Conservation (phyloP, 1,140 invertebrate species). For the Drosophila pallidifrons region DNA sequence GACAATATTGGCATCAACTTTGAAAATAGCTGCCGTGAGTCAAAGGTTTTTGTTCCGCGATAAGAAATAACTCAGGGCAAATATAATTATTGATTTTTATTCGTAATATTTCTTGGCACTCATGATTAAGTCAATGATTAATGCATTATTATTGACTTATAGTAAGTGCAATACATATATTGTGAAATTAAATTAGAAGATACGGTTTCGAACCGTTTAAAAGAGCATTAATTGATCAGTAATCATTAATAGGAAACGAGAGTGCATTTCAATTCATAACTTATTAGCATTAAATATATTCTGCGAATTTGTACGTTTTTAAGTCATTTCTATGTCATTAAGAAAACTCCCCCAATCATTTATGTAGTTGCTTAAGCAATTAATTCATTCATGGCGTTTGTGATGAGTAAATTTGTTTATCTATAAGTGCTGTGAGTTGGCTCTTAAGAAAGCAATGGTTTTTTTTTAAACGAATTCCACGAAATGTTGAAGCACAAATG, state of each 20-base stretch:
- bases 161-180: neutral
- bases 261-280: no score
- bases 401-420: neutral
- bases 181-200: neutral
- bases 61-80: slow-evolving; percentile 35
- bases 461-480: neutral
- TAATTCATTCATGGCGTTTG: neutral
- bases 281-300: no score
- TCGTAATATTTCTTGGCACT: neutral
- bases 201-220: no score
- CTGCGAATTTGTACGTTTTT: no score
- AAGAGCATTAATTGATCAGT: no score
- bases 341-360: no score
- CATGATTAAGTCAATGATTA: neutral
- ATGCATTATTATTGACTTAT: neutral
- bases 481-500: neutral
- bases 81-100: neutral
- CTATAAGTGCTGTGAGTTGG: neutral
- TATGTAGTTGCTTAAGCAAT: neutral
- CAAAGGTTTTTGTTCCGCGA: slow-evolving; percentile 42
- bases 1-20: slow-evolving; percentile 54
- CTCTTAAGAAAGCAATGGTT: no score
- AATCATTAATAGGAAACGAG: no score
- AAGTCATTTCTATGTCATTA: no score
- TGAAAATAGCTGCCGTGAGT: slow-evolving; percentile 72